Conservation (phyloP, 2,113 vertebrate genomes). For the Camelus dromedarius region DNA sequence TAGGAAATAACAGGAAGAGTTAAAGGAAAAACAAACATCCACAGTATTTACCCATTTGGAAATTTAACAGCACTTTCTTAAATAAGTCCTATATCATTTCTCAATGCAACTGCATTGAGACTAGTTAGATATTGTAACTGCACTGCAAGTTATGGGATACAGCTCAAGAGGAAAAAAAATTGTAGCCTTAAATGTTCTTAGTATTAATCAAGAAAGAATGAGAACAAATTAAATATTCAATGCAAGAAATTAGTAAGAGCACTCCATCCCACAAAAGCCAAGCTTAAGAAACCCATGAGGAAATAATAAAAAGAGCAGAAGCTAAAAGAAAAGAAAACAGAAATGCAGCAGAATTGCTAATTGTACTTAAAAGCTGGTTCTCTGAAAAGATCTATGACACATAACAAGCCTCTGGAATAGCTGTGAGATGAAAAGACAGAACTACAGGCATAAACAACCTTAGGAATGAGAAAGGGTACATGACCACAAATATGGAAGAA, state of each 20-base stretch:
- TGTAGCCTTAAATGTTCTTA: slow-evolving; percentile 51
- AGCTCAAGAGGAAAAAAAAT: not conserved
- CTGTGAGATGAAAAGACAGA: not conserved
- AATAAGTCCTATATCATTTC: not conserved
- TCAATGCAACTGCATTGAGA: not conserved
- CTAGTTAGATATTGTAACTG: not conserved
- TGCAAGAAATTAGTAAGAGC: slow-evolving; percentile 52
- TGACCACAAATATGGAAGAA: not conserved
- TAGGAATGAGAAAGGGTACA: not conserved
- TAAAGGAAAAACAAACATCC: not conserved
- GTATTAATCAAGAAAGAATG: slow-evolving; percentile 65
- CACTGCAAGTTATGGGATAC: not conserved
- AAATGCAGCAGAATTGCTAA: not conserved
- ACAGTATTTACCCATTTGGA: not conserved
- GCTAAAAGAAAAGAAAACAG: slow-evolving; percentile 37
- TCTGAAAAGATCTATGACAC: slow-evolving; percentile 17
- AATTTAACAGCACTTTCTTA: not conserved
- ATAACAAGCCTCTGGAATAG: slow-evolving; percentile 1
- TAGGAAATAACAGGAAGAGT: not conserved
- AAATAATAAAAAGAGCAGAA: slow-evolving; percentile 66
- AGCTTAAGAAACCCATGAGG: slow-evolving; percentile 36
- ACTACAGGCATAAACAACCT: not conserved
- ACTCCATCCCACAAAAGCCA: not conserved
- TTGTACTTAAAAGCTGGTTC: slow-evolving; percentile 13
- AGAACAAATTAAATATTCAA: slow-evolving; percentile 67